These are phyloP conservation scores for Battus philenor DNA, from an alignment of 1,140 invertebrate species.

Conservation along the genomic window DNA sequence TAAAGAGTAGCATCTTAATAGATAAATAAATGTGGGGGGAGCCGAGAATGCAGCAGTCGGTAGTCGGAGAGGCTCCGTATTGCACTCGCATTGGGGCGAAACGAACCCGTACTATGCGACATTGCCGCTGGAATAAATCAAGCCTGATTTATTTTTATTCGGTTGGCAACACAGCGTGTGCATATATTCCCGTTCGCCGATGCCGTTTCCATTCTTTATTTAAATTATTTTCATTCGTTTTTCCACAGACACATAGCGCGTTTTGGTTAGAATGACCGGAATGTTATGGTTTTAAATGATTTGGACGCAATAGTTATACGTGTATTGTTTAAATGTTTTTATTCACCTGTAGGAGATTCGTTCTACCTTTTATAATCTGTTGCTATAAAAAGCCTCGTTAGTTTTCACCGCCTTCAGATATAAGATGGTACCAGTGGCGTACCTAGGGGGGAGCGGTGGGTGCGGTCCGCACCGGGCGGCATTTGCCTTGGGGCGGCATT, in stretches of 20 bases:
- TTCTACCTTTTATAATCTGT: too few species aligned
- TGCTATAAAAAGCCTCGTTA: too few species aligned
- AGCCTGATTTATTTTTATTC: slow-evolving; percentile 65
- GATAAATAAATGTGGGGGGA: not conserved
- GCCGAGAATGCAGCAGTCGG: not conserved
- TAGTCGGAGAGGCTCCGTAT: slow-evolving; percentile 14
- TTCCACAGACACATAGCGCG: slow-evolving; percentile 9
- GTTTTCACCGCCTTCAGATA: too few species aligned
- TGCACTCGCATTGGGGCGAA: slow-evolving; percentile 27
- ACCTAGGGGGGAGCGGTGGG: too few species aligned
- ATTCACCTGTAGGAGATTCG: too few species aligned
- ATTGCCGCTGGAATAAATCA: slow-evolving; percentile 49
- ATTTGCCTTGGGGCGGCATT: too few species aligned
- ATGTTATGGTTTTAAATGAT: slow-evolving; percentile 7
- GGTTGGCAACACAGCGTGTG: slow-evolving; percentile 47
- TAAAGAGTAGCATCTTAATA: slow-evolving; percentile 3
- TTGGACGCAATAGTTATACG: too few species aligned
- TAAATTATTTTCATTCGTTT: slow-evolving; percentile 36
- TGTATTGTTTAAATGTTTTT: too few species aligned
- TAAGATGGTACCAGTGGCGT: too few species aligned
- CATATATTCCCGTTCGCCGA: slow-evolving; percentile 33
- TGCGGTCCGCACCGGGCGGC: too few species aligned
- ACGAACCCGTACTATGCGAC: slow-evolving; percentile 24
- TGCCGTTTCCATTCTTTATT: slow-evolving; percentile 45
- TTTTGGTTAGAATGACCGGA: not conserved